Percentiles rank a stretch among this genome's conserved stretches.
Conservation (phyloP, 1,140 invertebrate species). For the Pogonomyrmex californicus region DNA sequence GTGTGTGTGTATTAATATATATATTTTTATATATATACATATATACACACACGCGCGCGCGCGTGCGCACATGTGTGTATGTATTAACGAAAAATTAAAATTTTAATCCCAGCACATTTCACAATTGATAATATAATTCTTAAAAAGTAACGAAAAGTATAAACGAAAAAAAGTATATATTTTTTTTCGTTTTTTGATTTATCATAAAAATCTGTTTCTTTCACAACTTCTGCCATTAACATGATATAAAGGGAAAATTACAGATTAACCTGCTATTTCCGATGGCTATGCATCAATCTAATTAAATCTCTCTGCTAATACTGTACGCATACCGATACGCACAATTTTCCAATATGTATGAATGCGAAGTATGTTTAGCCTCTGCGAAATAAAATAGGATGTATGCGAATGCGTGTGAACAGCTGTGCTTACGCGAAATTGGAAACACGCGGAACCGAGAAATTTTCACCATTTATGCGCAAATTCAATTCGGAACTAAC, state of each 20-base stretch:
- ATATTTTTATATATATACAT: no score
- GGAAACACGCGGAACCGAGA: slow-evolving; percentile 28
- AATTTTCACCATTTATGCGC: slow-evolving; percentile 62
- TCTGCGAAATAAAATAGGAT: slow-evolving; percentile 5
- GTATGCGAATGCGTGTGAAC: slow-evolving; percentile 31
- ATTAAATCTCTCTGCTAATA: slow-evolving; percentile 25
- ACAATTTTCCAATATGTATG: slow-evolving; percentile 15
- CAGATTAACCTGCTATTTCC: background rate
- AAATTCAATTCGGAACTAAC: slow-evolving; percentile 64
- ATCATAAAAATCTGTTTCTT: background rate
- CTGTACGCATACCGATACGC: background rate
- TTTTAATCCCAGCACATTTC: background rate
- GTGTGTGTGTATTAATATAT: no score
- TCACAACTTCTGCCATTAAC: background rate
- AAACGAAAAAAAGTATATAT: no score
- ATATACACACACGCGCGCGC: no score
- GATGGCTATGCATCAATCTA: background rate
- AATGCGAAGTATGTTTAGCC: slow-evolving; percentile 28
- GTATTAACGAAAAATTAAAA: no score
- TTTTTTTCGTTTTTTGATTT: no score
- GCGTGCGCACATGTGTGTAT: no score
- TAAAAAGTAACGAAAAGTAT: no score
- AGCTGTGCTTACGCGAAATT: slow-evolving; percentile 44
- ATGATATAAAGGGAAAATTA: background rate
- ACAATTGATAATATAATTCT: background rate